These are phyloP conservation scores for Anabacerthia variegaticeps DNA, from an alignment of 2,797 vertebrate genomes.

Conservation along the genomic window DNA sequence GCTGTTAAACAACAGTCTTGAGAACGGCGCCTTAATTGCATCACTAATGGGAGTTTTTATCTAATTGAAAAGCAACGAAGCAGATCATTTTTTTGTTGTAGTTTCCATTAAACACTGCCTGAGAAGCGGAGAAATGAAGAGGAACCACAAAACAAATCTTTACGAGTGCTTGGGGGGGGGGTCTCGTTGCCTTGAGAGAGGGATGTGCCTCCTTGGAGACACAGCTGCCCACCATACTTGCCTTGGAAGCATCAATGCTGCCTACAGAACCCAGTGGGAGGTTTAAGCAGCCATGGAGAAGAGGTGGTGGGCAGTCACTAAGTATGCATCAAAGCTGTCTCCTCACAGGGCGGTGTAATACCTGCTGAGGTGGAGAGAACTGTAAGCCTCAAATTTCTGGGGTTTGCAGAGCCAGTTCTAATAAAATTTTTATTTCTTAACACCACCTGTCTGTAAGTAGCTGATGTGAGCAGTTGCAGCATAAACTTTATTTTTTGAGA, in stretches of 20 bases:
- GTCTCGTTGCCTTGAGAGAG: background rate
- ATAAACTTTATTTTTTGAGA: background rate
- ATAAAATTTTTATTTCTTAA: background rate
- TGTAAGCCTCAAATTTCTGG: background rate
- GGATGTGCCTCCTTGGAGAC: background rate
- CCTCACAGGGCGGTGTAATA: background rate
- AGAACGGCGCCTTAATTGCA: conserved; percentile 35
- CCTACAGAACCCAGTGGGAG: background rate
- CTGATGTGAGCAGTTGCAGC: background rate
- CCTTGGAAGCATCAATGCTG: accelerated
- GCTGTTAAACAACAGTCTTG: conserved; percentile 57
- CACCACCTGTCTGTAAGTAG: background rate
- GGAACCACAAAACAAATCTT: background rate
- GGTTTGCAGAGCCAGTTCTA: background rate
- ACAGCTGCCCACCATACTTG: background rate
- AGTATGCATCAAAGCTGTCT: background rate
- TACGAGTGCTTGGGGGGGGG: background rate
- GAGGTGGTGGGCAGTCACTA: background rate
- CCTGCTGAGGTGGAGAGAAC: background rate
- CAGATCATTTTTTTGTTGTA: conserved; percentile 9
- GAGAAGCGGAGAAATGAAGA: background rate
- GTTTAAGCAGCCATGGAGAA: background rate
- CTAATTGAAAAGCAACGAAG: conserved; percentile 60
- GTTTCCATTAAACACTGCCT: conserved; percentile 20
- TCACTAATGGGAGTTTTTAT: conserved; percentile 57